Conservation (phyloP, 2,113 vertebrate genomes). For the Probosciger aterrimus region DNA sequence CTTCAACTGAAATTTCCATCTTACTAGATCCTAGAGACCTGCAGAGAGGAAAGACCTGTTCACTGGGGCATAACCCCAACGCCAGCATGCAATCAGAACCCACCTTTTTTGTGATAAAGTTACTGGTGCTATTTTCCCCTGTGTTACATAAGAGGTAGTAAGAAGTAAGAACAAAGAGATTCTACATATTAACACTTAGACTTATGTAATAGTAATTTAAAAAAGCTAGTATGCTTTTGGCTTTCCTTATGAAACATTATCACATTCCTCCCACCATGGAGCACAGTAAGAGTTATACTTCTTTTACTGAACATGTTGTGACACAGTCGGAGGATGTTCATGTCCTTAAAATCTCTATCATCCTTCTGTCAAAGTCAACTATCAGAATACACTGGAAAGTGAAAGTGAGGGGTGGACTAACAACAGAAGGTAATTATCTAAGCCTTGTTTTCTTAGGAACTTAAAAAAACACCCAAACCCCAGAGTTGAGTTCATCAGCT, state of each 20-base stretch:
- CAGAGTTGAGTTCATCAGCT: neutral
- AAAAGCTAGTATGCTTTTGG: neutral
- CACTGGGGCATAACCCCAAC: neutral
- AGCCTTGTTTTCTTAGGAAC: neutral
- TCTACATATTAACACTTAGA: neutral
- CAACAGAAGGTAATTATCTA: neutral
- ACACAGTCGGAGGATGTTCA: neutral
- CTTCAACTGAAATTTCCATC: neutral
- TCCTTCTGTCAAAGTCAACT: neutral
- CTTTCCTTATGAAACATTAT: neutral
- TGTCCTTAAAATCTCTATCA: neutral
- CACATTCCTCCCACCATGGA: neutral
- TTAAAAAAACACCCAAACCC: neutral
- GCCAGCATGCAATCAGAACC: neutral
- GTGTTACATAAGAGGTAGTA: neutral
- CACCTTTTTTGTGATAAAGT: neutral
- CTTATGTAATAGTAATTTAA: neutral
- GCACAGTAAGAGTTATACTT: neutral
- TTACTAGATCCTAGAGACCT: neutral
- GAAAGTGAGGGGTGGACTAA: neutral
- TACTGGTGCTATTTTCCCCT: neutral
- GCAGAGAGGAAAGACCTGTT: neutral
- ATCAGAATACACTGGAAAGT: neutral
- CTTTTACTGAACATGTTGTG: neutral
- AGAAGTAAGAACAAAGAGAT: neutral